These are phyloP conservation scores for Catharus minimus DNA, from an alignment of 2,113 vertebrate species.

Conservation along the genomic window DNA sequence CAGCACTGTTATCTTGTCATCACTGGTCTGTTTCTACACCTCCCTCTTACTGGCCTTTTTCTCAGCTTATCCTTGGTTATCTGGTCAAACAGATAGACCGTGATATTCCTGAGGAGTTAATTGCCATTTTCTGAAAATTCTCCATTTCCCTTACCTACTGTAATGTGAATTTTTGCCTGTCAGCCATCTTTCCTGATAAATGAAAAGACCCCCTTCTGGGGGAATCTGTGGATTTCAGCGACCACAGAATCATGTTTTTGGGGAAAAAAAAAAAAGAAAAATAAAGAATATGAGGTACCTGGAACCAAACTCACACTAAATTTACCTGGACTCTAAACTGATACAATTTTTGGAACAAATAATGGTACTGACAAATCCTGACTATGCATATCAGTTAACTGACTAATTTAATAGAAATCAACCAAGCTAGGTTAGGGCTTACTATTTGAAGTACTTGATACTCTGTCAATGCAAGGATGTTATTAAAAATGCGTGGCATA, in stretches of 20 bases:
- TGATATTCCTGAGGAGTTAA: not conserved
- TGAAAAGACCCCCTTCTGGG: not conserved
- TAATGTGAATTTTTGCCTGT: not conserved
- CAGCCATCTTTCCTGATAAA: not conserved
- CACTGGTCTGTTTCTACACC: not conserved
- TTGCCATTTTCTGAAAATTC: not conserved
- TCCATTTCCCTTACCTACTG: not conserved
- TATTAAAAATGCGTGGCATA: not conserved
- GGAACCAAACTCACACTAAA: not conserved
- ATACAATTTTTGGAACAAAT: not conserved
- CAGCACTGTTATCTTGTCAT: not conserved
- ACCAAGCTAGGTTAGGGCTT: not conserved
- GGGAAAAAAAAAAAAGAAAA: too few relatives aligned
- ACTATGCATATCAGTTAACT: not conserved
- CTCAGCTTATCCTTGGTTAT: not conserved
- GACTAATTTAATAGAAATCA: not conserved
- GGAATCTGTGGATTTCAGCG: not conserved
- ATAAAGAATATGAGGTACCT: not conserved
- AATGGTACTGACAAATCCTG: not conserved
- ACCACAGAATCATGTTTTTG: not conserved
- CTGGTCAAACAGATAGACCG: not conserved
- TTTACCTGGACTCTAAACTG: not conserved
- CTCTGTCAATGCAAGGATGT: not conserved
- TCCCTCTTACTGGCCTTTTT: not conserved
- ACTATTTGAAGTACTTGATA: not conserved